Conservation (phyloP, 2,797 vertebrate species). For the Rhabdomys pumilio region DNA sequence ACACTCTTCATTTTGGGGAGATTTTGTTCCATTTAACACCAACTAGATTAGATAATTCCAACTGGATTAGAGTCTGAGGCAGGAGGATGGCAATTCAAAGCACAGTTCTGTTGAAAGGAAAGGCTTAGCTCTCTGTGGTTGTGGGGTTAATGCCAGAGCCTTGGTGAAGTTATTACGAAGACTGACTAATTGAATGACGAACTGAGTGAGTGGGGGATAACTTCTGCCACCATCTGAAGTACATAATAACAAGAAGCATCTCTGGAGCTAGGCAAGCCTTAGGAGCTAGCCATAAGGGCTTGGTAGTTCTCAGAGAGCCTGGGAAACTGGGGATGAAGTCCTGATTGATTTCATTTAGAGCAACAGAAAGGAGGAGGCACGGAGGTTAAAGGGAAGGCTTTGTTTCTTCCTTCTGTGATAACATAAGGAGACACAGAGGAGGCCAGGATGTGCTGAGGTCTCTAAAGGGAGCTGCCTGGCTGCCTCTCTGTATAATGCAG, state of each 20-base stretch:
- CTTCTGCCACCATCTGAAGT: not conserved
- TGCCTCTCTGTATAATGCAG: not conserved
- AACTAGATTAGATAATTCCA: not conserved
- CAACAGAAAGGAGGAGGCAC: conserved; percentile 86
- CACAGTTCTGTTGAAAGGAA: not conserved
- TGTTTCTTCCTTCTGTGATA: not conserved
- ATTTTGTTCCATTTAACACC: not conserved
- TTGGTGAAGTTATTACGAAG: not conserved
- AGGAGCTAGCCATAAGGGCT: not conserved
- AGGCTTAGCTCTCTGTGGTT: not conserved
- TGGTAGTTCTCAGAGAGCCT: not conserved
- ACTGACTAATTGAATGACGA: not conserved
- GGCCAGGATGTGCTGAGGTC: no score
- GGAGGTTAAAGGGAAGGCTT: conserved; percentile 71
- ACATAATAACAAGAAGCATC: fast-evolving
- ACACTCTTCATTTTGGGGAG: conserved; percentile 10
- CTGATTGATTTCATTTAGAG: conserved; percentile 87
- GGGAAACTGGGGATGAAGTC: conserved; percentile 69
- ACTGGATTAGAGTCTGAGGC: not conserved
- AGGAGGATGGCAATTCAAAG: not conserved
- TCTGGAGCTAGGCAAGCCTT: not conserved
- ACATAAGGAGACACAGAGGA: not conserved
- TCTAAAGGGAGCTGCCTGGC: not conserved
- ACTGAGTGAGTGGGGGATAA: not conserved
- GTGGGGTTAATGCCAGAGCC: not conserved